Conservation (phyloP, 1,140 invertebrate genomes). For the Pectinophora gossypiella region DNA sequence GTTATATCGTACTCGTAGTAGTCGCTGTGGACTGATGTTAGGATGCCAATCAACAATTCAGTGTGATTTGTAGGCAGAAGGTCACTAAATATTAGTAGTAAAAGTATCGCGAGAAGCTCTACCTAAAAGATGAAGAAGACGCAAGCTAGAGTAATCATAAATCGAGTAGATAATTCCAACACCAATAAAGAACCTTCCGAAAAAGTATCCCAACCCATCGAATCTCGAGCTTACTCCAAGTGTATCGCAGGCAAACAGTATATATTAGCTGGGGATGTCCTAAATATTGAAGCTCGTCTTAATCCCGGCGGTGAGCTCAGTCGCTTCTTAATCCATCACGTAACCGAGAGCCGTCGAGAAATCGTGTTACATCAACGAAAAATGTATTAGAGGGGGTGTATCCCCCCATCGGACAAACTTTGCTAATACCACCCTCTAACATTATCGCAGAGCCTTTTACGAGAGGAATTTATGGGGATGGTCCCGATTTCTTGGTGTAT, state of each 20-base stretch:
- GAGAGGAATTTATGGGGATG: conserved; percentile 74
- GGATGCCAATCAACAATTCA: too few relatives aligned
- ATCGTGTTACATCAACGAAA: conserved; percentile 77
- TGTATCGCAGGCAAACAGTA: conserved; percentile 61
- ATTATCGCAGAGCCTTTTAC: conserved; percentile 74
- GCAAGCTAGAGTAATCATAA: too few relatives aligned
- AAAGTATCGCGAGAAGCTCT: too few relatives aligned
- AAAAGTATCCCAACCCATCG: not conserved
- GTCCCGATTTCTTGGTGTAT: conserved; percentile 71
- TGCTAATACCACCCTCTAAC: conserved; percentile 74
- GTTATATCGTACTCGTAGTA: too few relatives aligned
- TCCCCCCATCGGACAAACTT: conserved; percentile 71
- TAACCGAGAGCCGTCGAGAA: conserved; percentile 74
- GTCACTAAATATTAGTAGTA: too few relatives aligned
- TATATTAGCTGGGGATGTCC: conserved; percentile 60
- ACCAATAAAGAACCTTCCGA: not conserved
- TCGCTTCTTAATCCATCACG: conserved; percentile 75
- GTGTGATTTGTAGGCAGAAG: too few relatives aligned
- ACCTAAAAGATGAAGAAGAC: too few relatives aligned
- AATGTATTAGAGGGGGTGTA: conserved; percentile 70
- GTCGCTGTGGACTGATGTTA: too few relatives aligned
- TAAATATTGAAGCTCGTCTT: conserved; percentile 65
- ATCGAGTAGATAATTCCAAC: too few relatives aligned
- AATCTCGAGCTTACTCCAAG: conserved; percentile 34
- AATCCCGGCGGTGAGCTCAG: conserved; percentile 65